Percentiles rank a stretch among this genome's conserved stretches.
Conservation (phyloP, 2,888 invertebrate species). For the Mycogona germanica region DNA sequence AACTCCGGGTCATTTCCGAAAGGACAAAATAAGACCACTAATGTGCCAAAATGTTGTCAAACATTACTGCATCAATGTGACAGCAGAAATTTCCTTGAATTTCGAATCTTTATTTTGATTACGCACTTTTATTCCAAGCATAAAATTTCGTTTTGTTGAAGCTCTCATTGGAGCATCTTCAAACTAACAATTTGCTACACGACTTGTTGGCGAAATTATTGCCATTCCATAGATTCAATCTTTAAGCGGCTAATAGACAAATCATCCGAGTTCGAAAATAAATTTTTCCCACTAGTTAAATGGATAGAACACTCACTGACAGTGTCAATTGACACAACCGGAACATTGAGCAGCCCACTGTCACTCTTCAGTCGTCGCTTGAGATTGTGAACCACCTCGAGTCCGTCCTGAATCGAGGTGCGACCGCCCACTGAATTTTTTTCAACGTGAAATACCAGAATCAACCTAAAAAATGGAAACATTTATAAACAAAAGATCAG, state of each 20-base stretch:
- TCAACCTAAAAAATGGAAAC: slow-evolving; percentile 22
- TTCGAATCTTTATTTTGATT: too few species aligned
- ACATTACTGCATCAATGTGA: too few species aligned
- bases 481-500: not conserved
- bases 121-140: too few species aligned
- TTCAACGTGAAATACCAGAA: slow-evolving; percentile 27
- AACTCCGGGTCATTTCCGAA: not conserved
- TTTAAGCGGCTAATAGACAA: too few species aligned
- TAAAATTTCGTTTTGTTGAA: too few species aligned
- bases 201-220: too few species aligned
- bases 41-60: too few species aligned
- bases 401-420: slow-evolving; percentile 40
- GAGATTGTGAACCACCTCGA: slow-evolving; percentile 51
- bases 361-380: slow-evolving; percentile 56
- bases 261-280: not conserved
- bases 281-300: not conserved
- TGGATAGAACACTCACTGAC: slow-evolving; percentile 34
- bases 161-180: too few species aligned
- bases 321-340: slow-evolving; percentile 66
- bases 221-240: too few species aligned
- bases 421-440: slow-evolving; percentile 25
- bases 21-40: too few species aligned
- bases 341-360: slow-evolving; percentile 54
- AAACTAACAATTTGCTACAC: too few species aligned
- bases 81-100: too few species aligned